phyloP scores from a whole-genome alignment of 2,113 vertebrate species.

The Mugil cephalus region DNA sequence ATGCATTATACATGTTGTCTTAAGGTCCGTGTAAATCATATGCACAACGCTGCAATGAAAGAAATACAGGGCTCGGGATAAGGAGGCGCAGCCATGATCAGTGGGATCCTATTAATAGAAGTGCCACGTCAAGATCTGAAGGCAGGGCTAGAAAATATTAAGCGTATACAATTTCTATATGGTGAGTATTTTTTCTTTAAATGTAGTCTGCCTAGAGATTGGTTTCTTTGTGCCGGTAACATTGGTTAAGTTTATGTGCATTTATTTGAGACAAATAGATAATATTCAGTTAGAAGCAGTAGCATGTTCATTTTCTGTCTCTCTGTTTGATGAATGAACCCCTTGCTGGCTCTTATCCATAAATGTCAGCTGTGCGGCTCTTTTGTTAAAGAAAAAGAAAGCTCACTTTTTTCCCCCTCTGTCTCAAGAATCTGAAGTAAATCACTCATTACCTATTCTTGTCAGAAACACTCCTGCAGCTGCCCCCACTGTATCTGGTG shows the following conservation, averaged over 20 bases:
- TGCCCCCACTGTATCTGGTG: conserved; percentile 1
- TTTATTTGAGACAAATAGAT: conserved; percentile 13
- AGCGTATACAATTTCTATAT: background rate
- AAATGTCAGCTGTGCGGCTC: background rate
- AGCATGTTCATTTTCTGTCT: conserved; percentile 4
- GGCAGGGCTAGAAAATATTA: background rate
- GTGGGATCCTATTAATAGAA: conserved; percentile 32
- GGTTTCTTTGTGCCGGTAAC: background rate
- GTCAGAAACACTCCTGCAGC: conserved; percentile 14
- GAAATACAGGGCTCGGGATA: conserved; percentile 21
- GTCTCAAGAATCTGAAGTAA: conserved; percentile 9
- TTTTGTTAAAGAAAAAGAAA: conserved; percentile 7
- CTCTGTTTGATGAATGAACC: conserved; percentile 42
- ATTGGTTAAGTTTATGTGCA: background rate
- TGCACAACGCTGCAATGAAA: conserved; percentile 54
- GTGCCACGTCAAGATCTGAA: conserved; percentile 20
- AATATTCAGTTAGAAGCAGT: background rate
- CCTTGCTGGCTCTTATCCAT: conserved; percentile 12
- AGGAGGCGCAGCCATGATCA: conserved; percentile 12
- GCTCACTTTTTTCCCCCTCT: background rate
- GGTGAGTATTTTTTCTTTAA: background rate
- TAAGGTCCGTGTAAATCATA: conserved; percentile 70
- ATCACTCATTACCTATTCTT: conserved; percentile 17
- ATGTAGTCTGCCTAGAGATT: background rate
- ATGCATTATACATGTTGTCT: conserved; percentile 72